These are phyloP conservation scores for Panorpa germanica DNA, from an alignment of 2,888 invertebrate species.

Conservation along the genomic window DNA sequence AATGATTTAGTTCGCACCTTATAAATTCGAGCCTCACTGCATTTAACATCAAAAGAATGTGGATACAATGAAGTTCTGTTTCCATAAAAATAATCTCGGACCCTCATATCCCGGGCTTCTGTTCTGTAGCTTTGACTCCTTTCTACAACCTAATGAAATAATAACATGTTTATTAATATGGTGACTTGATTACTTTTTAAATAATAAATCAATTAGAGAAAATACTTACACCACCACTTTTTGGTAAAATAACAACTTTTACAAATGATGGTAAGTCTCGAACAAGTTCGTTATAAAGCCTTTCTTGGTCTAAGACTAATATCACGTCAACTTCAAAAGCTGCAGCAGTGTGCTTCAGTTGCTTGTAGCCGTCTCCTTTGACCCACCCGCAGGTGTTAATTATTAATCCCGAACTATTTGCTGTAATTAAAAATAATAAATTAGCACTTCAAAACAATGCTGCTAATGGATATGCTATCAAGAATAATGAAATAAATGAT, in stretches of 20 bases:
- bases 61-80: constrained; percentile 65
- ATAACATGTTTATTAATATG: constrained; percentile 7
- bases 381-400: constrained; percentile 99
- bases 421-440: constrained; percentile 24
- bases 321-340: constrained; percentile 94
- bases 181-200: constrained; percentile 6
- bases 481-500: background rate
- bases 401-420: constrained; percentile 72
- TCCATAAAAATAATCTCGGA: constrained; percentile 94
- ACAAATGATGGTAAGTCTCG: constrained; percentile 88
- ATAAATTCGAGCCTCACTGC: constrained; percentile 72
- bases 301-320: constrained; percentile 88
- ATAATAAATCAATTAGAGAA: constrained; percentile 7
- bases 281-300: constrained; percentile 83
- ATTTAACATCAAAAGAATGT: constrained; percentile 87
- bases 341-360: constrained; percentile 72
- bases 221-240: constrained; percentile 79
- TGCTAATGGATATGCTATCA: background rate
- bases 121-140: constrained; percentile 49
- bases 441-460: constrained; percentile 1
- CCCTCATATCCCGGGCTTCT: constrained; percentile 60
- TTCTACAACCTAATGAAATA: constrained; percentile 54
- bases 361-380: constrained; percentile 75
- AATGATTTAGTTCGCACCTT: constrained; percentile 34
- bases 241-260: constrained; percentile 79